phyloP scores from a whole-genome alignment of 2,113 vertebrate species.

The Rhinopithecus roxellana region DNA sequence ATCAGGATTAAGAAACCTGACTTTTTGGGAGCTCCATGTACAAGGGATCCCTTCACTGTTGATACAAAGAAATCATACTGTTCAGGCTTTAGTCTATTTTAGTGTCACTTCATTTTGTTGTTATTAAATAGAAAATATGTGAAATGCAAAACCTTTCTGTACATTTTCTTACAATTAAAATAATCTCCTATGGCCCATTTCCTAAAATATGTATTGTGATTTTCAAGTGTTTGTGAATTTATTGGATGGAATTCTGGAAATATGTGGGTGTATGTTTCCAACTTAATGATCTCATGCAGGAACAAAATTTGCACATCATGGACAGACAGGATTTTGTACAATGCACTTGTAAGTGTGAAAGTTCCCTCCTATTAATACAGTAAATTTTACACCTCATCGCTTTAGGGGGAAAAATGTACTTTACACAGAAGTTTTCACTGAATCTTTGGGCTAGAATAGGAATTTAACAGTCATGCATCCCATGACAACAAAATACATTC shows the following conservation, averaged over 20 bases:
- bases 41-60: neutral
- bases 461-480: too few relatives aligned
- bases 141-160: neutral
- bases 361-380: neutral
- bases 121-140: neutral
- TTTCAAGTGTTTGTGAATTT: neutral
- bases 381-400: neutral
- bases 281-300: neutral
- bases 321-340: fast-evolving
- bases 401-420: fast-evolving
- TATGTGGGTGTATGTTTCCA: neutral
- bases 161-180: neutral
- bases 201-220: neutral
- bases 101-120: neutral
- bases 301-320: neutral
- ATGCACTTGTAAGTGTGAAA: neutral
- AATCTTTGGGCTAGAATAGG: neutral
- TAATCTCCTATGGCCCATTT: neutral
- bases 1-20: neutral
- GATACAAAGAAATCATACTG: neutral
- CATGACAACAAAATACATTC: too few relatives aligned
- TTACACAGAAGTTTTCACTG: neutral
- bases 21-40: fast-evolving
- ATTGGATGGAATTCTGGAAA: neutral
- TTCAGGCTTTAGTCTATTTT: neutral